Conservation (phyloP, 2,113 vertebrate species). For the Pterophyllum scalare region DNA sequence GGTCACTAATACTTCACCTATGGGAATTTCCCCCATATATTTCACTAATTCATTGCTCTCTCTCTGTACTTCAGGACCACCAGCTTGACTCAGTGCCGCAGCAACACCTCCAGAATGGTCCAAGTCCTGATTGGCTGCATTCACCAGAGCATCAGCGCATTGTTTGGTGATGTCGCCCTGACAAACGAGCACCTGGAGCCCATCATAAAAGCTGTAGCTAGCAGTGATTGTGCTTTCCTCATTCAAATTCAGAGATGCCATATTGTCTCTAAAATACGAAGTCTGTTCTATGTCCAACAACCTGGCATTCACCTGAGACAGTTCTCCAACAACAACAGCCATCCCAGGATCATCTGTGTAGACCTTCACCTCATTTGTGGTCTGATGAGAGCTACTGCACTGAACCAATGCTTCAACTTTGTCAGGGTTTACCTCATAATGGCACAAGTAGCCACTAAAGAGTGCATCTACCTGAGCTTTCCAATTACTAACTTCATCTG, state of each 20-base stretch:
- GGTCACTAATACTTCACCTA: constrained; percentile 33
- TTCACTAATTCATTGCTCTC: neutral
- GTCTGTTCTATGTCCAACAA: neutral
- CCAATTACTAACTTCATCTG: constrained; percentile 10
- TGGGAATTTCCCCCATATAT: neutral
- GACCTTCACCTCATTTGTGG: constrained; percentile 32
- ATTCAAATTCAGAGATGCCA: neutral
- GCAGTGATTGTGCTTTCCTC: neutral
- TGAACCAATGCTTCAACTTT: constrained; percentile 39
- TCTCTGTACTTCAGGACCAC: neutral
- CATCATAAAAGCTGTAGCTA: constrained; percentile 29
- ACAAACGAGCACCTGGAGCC: constrained; percentile 48
- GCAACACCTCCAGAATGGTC: neutral
- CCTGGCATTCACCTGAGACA: constrained; percentile 1
- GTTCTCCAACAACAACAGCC: constrained; percentile 51
- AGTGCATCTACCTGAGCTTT: constrained; percentile 25
- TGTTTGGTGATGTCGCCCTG: constrained; percentile 67
- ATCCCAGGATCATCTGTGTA: constrained; percentile 14
- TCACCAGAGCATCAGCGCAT: constrained; percentile 33
- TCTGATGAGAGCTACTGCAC: neutral
- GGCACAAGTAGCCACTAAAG: constrained; percentile 15
- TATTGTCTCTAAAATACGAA: neutral
- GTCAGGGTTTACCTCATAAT: constrained; percentile 32
- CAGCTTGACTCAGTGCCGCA: neutral
- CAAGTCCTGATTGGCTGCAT: neutral